Evolutionary conservation across 2,888 invertebrate species (phyloP).

Genomic region (Cinara cedri): DNA sequence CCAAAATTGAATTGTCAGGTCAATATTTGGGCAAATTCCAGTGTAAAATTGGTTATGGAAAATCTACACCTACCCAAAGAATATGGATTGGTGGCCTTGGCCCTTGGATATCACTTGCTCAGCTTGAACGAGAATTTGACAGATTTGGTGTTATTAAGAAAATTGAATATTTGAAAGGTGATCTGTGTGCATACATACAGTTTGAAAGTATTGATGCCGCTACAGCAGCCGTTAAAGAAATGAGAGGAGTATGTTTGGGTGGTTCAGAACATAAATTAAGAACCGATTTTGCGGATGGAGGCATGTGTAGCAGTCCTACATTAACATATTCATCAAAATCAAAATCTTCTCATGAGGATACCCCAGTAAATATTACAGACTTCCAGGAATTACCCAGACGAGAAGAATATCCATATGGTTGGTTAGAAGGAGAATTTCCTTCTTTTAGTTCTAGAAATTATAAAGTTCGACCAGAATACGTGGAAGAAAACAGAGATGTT

Average conservation of each 20-base stretch:
- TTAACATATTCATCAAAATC: conserved; percentile 73
- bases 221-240: conserved; percentile 93
- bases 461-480: conserved; percentile 14
- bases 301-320: conserved; percentile 61
- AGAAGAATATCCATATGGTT: conserved; percentile 42
- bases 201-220: conserved; percentile 98
- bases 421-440: conserved; percentile 16
- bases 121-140: conserved; percentile 95
- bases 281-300: conserved; percentile 95
- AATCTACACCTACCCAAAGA: conserved; percentile 94
- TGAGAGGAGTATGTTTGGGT: conserved; percentile 90
- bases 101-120: conserved; percentile 92
- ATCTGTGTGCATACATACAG: conserved; percentile 90
- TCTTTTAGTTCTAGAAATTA: conserved; percentile 6
- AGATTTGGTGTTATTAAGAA: conserved; percentile 97
- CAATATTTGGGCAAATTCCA: conserved; percentile 97
- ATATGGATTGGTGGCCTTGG: conserved; percentile 98
- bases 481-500: conserved; percentile 36
- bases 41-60: conserved; percentile 99
- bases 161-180: conserved; percentile 95
- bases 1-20: conserved; percentile 94
- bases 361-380: conserved; percentile 69
- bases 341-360: conserved; percentile 66
- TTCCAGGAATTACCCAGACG: conserved; percentile 63
- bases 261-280: conserved; percentile 88